phyloP scores from a whole-genome alignment of 1,140 invertebrate species.

The Bactericera cockerelli region DNA sequence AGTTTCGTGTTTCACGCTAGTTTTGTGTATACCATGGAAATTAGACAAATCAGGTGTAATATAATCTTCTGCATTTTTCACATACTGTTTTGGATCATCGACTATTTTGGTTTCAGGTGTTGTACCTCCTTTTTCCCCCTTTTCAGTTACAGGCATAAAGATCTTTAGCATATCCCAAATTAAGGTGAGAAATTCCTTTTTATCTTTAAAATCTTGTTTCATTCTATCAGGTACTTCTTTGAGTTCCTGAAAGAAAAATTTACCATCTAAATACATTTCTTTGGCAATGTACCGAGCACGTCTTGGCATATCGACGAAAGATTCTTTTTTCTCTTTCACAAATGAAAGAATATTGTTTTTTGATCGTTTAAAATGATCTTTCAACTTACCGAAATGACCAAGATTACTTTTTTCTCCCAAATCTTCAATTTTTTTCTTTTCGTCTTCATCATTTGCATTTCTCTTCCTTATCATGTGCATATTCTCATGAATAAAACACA shows the following conservation, averaged over 20 bases:
- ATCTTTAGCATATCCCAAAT: background rate
- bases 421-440: background rate
- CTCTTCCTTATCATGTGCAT: background rate
- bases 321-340: conserved; percentile 2
- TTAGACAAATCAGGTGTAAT: background rate
- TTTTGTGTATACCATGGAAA: no score
- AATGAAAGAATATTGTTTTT: background rate
- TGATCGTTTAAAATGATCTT: background rate
- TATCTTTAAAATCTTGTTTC: background rate
- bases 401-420: background rate
- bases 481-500: background rate
- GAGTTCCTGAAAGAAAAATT: background rate
- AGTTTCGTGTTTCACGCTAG: no score
- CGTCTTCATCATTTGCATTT: background rate
- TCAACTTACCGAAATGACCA: background rate
- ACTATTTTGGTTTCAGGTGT: conserved; percentile 4
- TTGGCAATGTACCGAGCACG: background rate
- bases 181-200: background rate
- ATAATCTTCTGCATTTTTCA: background rate
- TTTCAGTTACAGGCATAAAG: background rate
- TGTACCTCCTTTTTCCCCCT: background rate
- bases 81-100: background rate
- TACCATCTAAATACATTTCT: conserved; percentile 5
- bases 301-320: conserved; percentile 1
- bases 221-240: background rate